Base-by-base conservation (phyloP, 2,888 invertebrate species). In the Drosophila neotestacea region DNA sequence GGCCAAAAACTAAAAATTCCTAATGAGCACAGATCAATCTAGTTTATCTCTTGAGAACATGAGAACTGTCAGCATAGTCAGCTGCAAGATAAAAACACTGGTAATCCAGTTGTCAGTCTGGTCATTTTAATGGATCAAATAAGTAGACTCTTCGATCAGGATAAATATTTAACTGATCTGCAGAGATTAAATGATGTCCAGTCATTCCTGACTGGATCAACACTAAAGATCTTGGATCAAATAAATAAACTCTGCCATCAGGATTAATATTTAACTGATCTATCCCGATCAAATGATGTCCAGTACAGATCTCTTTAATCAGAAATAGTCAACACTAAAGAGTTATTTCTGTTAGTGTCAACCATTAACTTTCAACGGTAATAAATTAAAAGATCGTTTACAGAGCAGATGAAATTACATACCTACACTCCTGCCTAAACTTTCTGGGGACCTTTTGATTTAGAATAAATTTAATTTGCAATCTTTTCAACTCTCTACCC, bases 11-110 rank as follows among this genome's bases (percentile, higher is more conserved):
- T n/a, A 27, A 32, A 22, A 30, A 13, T 11, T 46, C 39, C 51
- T 28, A 38, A 73, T 41, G 58, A 62, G 44, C 39, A 27, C 2
- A 42, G 34, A 62, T 58, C 58, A 13, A 46, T 39, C 55, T 52
- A 55, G 27, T 44, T 36, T n/a, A 51, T 44, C 44, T 28, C 3
- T 6, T 3, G 11, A 28, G 22, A 11, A 11, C 44, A n/a, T 44
- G 27, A n/a, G 28, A 44, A 11, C 42, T 59, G 46, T 60, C 66
- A 42, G 39, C 68, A 32, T n/a, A 27, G n/a, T n/a, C 48, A 70
- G 47, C 62, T 62, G 70, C 11, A 16, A 28, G 63, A 6, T 46
- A 47, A 16, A 13, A 13, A 16, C 34, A 28, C 32, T 54, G 52
- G 7, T 61, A 16, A 16, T 41, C 16, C 16, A 16, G n/a, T 41